A percentile compares a stretch with the other conserved stretches of the same genome.
phyloP scores from a whole-genome alignment of 2,113 vertebrate genomes.

The Machaerirhynchus nigripectus region DNA sequence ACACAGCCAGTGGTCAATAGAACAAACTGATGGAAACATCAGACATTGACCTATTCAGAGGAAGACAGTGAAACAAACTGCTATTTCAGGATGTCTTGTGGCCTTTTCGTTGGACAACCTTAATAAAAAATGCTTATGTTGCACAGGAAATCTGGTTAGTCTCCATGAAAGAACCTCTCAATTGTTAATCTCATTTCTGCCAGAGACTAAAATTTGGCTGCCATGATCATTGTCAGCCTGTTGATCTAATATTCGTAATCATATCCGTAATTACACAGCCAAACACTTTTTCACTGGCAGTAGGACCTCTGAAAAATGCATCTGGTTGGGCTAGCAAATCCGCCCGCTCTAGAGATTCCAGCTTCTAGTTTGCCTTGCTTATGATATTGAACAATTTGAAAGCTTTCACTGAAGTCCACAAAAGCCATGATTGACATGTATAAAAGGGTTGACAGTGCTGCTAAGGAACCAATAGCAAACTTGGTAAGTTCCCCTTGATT shows the following conservation, averaged over 20 bases:
- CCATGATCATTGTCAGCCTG: slow-evolving; percentile 1
- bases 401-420: not conserved
- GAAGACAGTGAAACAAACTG: not conserved
- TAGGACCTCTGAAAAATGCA: not conserved
- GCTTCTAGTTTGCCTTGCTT: not conserved
- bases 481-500: not conserved
- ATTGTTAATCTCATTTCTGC: slow-evolving; percentile 62
- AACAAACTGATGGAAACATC: not conserved
- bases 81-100: slow-evolving; percentile 6
- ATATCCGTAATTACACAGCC: slow-evolving; percentile 44
- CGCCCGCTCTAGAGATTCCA: not conserved
- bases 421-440: not conserved
- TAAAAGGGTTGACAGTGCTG: not conserved
- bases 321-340: not conserved
- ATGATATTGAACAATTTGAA: not conserved
- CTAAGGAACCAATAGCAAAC: not conserved
- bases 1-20: not conserved
- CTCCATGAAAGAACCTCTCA: slow-evolving; percentile 27
- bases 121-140: not conserved
- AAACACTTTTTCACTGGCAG: slow-evolving; percentile 34
- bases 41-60: not conserved
- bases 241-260: slow-evolving; percentile 59
- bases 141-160: slow-evolving; percentile 47
- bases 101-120: not conserved
- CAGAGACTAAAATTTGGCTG: slow-evolving; percentile 53